Conservation (phyloP, 2,797 vertebrate species). For the Australoheros facetus region DNA sequence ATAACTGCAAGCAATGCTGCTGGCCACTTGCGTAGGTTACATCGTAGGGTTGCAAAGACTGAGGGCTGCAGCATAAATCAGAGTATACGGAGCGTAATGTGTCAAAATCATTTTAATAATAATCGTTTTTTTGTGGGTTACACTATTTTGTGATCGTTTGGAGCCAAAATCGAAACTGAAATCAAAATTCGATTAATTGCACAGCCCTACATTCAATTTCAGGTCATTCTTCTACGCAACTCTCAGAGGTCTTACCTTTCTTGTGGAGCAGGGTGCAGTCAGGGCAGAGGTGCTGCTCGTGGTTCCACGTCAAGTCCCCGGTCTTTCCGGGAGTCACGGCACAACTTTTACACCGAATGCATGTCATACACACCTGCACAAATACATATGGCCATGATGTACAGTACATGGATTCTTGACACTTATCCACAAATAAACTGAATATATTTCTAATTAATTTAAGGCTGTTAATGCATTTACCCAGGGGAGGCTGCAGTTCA, state of each 20-base stretch:
- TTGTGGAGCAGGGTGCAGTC: conserved; percentile 84
- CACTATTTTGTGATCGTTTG: no score
- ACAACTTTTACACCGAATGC: conserved; percentile 91
- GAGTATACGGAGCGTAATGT: no score
- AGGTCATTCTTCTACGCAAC: no score
- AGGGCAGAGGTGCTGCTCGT: conserved; percentile 87
- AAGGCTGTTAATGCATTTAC: conserved; percentile 69
- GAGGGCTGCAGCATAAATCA: no score
- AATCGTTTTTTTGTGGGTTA: no score
- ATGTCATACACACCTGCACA: conserved; percentile 88
- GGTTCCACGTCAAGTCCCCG: conserved; percentile 86
- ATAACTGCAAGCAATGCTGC: no score
- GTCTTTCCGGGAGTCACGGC: conserved; percentile 88
- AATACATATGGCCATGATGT: not conserved
- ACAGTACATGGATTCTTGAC: not conserved
- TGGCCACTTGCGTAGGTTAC: no score
- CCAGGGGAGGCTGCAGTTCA: conserved; percentile 86
- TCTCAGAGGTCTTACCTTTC: conserved; percentile 77
- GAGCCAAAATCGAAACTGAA: no score
- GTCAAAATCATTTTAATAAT: no score
- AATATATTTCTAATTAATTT: not conserved
- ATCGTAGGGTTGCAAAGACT: no score
- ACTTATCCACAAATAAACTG: not conserved
- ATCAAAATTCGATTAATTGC: no score
- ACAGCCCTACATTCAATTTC: not conserved